phyloP scores from a whole-genome alignment of 2,113 vertebrate genomes.

The Cheilinus undulatus region DNA sequence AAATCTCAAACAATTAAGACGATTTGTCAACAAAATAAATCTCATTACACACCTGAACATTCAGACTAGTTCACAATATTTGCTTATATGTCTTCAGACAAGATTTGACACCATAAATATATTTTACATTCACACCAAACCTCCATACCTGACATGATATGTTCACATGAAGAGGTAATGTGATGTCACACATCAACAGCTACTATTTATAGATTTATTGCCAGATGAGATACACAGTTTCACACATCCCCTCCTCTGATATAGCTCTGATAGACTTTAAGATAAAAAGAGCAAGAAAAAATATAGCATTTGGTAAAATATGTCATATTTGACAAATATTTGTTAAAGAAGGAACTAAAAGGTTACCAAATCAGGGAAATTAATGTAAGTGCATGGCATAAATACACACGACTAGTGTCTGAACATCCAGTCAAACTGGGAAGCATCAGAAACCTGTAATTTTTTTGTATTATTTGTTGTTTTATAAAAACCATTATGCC shows the following conservation, averaged over 20 bases:
- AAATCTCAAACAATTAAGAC: slow-evolving; percentile 32
- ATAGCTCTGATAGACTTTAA: slow-evolving; percentile 54
- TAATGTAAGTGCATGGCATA: slow-evolving; percentile 60
- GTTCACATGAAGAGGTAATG: slow-evolving; percentile 62
- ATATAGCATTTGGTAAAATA: slow-evolving; percentile 58
- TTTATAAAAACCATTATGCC: slow-evolving; percentile 66
- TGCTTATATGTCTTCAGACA: slow-evolving; percentile 51
- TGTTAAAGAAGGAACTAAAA: slow-evolving; percentile 45
- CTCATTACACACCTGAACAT: slow-evolving; percentile 54
- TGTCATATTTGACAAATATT: slow-evolving; percentile 34
- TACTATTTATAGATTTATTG: slow-evolving; percentile 65
- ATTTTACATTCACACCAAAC: slow-evolving; percentile 65
- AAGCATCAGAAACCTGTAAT: slow-evolving; percentile 50
- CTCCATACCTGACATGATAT: slow-evolving; percentile 54
- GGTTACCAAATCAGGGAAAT: slow-evolving; percentile 47
- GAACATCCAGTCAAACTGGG: slow-evolving; percentile 59
- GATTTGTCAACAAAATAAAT: slow-evolving; percentile 51
- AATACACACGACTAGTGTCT: slow-evolving; percentile 34
- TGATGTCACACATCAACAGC: slow-evolving; percentile 49
- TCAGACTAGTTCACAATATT: slow-evolving; percentile 59
- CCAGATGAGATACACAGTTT: slow-evolving; percentile 48
- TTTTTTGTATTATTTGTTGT: neutral
- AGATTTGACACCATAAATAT: slow-evolving; percentile 63
- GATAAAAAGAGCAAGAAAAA: slow-evolving; percentile 70
- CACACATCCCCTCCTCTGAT: slow-evolving; percentile 16